A percentile compares a stretch with the other conserved stretches of the same genome.
Conservation (phyloP, 2,113 vertebrate genomes). For the Psettodes erumei region DNA sequence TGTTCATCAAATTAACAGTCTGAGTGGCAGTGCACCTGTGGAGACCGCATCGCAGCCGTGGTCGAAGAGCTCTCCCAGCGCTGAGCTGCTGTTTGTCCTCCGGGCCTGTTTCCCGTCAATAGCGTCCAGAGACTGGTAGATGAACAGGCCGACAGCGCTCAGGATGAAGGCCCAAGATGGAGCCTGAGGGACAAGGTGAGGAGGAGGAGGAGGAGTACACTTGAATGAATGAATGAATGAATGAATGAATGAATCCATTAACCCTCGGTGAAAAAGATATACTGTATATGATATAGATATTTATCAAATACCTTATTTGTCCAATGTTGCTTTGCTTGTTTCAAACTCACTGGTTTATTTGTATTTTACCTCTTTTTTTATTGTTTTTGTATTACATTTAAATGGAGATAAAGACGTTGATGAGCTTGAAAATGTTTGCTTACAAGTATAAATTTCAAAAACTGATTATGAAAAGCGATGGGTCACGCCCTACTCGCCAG, state of each 20-base stretch:
- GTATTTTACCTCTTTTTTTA: background rate
- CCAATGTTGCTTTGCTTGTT: background rate
- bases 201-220: background rate
- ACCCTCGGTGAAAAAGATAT: too few relatives aligned
- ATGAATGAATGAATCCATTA: too few relatives aligned
- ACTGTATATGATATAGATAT: too few relatives aligned
- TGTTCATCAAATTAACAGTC: too few relatives aligned
- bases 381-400: background rate
- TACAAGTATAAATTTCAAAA: background rate
- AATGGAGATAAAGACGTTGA: background rate
- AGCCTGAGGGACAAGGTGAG: slow-evolving; percentile 81
- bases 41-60: slow-evolving; percentile 98
- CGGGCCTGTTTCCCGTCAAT: slow-evolving; percentile 98
- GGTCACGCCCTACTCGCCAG: background rate
- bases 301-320: too few relatives aligned
- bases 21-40: too few relatives aligned
- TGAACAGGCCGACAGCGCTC: slow-evolving; percentile 91
- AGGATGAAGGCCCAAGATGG: slow-evolving; percentile 91
- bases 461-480: background rate
- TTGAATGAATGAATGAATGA: too few relatives aligned
- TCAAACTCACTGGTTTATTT: background rate
- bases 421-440: background rate
- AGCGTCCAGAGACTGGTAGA: slow-evolving; percentile 97
- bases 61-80: slow-evolving; percentile 97
- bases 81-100: slow-evolving; percentile 94